These are phyloP conservation scores for Pelagia noctiluca DNA, from an alignment of 30 jellyfish, hydroid and myxozoan species.

Conservation along the genomic window DNA sequence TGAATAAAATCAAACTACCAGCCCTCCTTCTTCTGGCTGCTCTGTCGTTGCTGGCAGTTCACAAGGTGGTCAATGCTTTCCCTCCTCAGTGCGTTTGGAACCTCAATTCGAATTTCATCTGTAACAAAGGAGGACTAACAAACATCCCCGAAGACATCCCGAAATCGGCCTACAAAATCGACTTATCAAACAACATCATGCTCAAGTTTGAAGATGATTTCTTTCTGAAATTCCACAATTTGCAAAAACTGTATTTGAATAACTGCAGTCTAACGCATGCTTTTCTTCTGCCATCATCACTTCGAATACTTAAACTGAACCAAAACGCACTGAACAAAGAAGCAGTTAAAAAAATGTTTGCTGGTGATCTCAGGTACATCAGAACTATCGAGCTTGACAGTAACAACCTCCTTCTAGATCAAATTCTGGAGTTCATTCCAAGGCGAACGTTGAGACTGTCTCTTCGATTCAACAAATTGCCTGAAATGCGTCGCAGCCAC, in stretches of 20 bases:
- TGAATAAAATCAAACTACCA: no score
- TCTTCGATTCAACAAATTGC: no score
- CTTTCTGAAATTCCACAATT: constrained; percentile 19
- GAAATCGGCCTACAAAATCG: neutral
- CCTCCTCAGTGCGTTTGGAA: neutral
- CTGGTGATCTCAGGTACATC: no score
- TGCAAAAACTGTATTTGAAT: constrained; percentile 11
- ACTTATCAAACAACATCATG: constrained; percentile 32
- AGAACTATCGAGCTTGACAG: no score
- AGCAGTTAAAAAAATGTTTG: constrained; percentile 6
- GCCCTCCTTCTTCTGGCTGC: no score
- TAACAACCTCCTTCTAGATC: no score
- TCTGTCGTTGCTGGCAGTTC: no score
- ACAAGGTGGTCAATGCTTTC: no score
- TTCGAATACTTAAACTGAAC: neutral
- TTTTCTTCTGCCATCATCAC: constrained; percentile 14
- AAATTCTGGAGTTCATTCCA: no score
- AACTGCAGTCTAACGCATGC: constrained; percentile 13
- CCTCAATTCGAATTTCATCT: neutral
- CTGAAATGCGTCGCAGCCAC: no score
- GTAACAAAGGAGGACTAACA: constrained; percentile 19
- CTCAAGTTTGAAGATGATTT: neutral
- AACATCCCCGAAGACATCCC: constrained; percentile 31
- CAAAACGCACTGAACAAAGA: constrained; percentile 12
- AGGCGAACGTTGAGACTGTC: no score